Conservation (phyloP, 2,888 invertebrate species). For the Prosapia bicincta region DNA sequence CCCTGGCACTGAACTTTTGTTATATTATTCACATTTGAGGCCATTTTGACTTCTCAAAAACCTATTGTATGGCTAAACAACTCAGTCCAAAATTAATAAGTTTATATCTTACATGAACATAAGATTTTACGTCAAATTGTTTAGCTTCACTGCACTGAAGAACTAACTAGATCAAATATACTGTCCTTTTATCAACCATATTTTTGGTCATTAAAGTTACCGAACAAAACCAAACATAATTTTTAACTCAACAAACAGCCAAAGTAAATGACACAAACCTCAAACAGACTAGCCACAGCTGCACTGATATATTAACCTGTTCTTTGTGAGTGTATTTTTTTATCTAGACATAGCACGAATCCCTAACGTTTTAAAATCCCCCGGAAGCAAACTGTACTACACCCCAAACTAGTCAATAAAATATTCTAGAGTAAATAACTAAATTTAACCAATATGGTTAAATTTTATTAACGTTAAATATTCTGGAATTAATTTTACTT, state of each 20-base stretch:
- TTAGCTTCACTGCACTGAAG: neutral
- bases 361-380: too few relatives aligned
- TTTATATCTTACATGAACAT: neutral
- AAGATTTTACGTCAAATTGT: neutral
- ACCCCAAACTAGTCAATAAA: too few relatives aligned
- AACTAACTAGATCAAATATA: neutral
- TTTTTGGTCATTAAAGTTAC: neutral
- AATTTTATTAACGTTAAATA: too few relatives aligned
- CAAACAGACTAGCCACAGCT: neutral
- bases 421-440: too few relatives aligned
- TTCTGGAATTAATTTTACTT: too few relatives aligned
- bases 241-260: neutral
- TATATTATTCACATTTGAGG: slow-evolving; percentile 30
- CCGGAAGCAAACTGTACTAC: too few relatives aligned
- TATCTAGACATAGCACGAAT: too few relatives aligned
- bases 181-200: neutral
- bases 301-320: neutral
- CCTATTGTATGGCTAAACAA: neutral
- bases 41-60: neutral
- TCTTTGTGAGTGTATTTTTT: too few relatives aligned
- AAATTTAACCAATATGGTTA: too few relatives aligned
- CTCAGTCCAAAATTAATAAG: neutral
- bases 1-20: slow-evolving; percentile 34
- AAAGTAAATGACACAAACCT: neutral
- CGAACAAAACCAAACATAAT: neutral